These are phyloP conservation scores for Buceros bicornis DNA, from an alignment of 2,797 vertebrate genomes.

Conservation along the genomic window DNA sequence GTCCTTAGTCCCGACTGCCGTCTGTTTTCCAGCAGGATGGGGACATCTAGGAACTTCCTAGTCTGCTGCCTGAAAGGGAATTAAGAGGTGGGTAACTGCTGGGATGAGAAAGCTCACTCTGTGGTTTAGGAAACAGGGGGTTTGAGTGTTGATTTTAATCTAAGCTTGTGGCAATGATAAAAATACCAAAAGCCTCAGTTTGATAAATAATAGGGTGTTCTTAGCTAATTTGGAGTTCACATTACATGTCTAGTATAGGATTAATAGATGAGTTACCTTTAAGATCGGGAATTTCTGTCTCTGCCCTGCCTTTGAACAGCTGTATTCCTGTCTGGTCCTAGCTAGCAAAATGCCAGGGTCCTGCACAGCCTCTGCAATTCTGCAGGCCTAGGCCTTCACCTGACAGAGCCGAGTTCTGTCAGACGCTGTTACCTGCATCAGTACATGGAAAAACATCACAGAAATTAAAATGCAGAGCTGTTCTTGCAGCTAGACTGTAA, in stretches of 20 bases:
- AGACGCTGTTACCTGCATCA: neutral
- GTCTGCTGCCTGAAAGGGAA: neutral
- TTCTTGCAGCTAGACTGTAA: constrained; percentile 3
- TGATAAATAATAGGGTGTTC: neutral
- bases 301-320: neutral
- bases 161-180: neutral
- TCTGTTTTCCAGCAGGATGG: neutral
- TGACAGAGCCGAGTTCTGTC: neutral
- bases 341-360: neutral
- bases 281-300: neutral
- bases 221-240: neutral
- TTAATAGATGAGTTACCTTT: neutral
- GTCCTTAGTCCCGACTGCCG: neutral
- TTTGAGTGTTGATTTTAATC: neutral
- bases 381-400: neutral
- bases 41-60: neutral
- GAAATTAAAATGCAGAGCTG: neutral
- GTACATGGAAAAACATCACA: neutral
- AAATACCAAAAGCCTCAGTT: neutral
- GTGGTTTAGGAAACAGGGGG: neutral
- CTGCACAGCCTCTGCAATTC: neutral
- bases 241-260: neutral
- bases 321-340: neutral
- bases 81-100: neutral
- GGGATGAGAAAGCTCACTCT: neutral